These are phyloP conservation scores for Cerastis rubricosa DNA, from an alignment of 2,888 invertebrate species.

Conservation along the genomic window DNA sequence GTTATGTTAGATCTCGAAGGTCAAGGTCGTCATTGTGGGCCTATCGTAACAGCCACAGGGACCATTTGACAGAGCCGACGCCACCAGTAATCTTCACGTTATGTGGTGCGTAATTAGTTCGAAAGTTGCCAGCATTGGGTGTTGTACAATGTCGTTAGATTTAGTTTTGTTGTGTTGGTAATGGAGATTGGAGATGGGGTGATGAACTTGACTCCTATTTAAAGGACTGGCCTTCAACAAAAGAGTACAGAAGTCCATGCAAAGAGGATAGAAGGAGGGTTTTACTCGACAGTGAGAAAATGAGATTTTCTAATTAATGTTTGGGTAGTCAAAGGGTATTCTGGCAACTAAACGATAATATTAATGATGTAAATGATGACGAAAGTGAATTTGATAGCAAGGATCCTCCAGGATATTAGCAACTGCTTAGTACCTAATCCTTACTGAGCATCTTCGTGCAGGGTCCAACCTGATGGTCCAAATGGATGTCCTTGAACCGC, in stretches of 20 bases:
- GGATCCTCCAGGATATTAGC: not conserved
- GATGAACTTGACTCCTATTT: not conserved
- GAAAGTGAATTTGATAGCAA: not conserved
- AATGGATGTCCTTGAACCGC: not conserved
- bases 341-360: not conserved
- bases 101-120: constrained; percentile 48
- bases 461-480: not conserved
- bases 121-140: constrained; percentile 16
- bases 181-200: not conserved
- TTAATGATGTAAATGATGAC: not conserved
- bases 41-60: constrained; percentile 35
- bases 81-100: constrained; percentile 34
- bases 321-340: not conserved
- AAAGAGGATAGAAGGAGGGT: not conserved
- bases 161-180: constrained; percentile 3
- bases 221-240: not conserved
- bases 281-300: not conserved
- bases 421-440: not conserved
- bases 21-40: constrained; percentile 38
- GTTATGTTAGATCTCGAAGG: constrained; percentile 42
- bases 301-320: not conserved
- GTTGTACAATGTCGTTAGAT: constrained; percentile 23
- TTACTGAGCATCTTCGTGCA: not conserved
- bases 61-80: constrained; percentile 49
- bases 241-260: not conserved